These are phyloP conservation scores for Synergus gifuensis DNA, from an alignment of 2,888 invertebrate genomes.

Conservation along the genomic window DNA sequence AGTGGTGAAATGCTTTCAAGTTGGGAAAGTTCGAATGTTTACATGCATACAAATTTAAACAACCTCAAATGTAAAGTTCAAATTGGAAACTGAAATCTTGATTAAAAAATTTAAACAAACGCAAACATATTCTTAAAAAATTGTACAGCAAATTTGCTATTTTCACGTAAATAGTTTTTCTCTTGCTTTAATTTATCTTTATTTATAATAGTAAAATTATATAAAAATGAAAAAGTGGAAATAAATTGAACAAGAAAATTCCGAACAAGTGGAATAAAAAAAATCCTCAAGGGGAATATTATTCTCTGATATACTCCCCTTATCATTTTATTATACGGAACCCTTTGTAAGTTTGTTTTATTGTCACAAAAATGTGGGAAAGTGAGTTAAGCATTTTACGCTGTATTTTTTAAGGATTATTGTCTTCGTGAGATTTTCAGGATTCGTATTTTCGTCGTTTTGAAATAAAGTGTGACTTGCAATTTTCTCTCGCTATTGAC, in stretches of 20 bases:
- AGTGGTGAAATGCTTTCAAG: neutral
- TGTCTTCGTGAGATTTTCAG: neutral
- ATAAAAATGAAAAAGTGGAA: neutral
- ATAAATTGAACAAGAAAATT: slow-evolving; percentile 1
- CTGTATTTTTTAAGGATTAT: neutral
- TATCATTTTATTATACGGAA: slow-evolving; percentile 9
- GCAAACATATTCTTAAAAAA: no score
- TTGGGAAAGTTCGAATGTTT: neutral
- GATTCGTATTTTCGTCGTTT: neutral
- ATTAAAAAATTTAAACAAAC: neutral
- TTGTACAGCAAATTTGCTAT: no score
- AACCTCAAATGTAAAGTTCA: neutral
- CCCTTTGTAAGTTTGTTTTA: neutral
- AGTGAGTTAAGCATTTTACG: neutral
- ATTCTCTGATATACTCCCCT: neutral
- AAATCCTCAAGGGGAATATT: neutral
- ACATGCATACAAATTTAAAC: neutral
- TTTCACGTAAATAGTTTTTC: no score
- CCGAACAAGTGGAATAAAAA: slow-evolving; percentile 3
- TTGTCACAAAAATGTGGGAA: neutral
- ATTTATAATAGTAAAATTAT: no score
- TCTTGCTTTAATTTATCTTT: neutral
- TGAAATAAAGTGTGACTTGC: neutral
- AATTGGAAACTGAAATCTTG: neutral
- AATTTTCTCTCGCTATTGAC: neutral